Evolutionary conservation across 1,140 invertebrate genomes (phyloP).

Genomic region (Lasioglossum albipes): DNA sequence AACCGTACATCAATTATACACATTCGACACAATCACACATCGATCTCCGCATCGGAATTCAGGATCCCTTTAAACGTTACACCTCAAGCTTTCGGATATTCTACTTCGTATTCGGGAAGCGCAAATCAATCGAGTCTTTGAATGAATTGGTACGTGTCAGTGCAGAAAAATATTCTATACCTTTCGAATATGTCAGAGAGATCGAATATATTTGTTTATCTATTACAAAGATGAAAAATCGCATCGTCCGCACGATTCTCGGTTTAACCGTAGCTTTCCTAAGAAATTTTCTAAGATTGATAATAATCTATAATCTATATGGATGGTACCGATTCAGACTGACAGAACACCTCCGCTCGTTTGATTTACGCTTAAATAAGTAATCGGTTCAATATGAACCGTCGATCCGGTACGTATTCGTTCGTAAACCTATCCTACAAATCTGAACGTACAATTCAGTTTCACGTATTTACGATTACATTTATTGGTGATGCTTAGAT

Average conservation of each 20-base stretch:
- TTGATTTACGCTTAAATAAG: constrained; percentile 52
- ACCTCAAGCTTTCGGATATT: constrained; percentile 37
- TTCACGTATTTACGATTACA: constrained; percentile 7
- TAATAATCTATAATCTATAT: not conserved
- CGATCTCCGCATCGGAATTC: constrained; percentile 31
- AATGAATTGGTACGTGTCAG: not conserved
- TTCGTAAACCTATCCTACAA: constrained; percentile 25
- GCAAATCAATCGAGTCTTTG: constrained; percentile 47
- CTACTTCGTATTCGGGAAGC: constrained; percentile 37
- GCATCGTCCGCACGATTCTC: not conserved
- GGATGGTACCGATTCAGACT: constrained; percentile 2
- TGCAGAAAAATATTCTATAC: too few relatives aligned
- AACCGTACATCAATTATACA: constrained; percentile 44
- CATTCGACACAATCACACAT: constrained; percentile 45
- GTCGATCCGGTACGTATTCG: constrained; percentile 5
- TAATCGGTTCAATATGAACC: constrained; percentile 52
- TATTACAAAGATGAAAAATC: constrained; percentile 27
- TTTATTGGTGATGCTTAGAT: not conserved
- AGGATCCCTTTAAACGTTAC: constrained; percentile 11
- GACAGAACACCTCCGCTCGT: constrained; percentile 11
- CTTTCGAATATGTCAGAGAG: not conserved
- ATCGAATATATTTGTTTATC: constrained; percentile 7
- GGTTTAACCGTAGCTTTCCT: too few relatives aligned
- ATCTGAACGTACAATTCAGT: constrained; percentile 6
- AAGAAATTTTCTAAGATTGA: not conserved